Evolutionary conservation across 1,140 invertebrate species (phyloP).

Genomic region (Cydia pomonella): DNA sequence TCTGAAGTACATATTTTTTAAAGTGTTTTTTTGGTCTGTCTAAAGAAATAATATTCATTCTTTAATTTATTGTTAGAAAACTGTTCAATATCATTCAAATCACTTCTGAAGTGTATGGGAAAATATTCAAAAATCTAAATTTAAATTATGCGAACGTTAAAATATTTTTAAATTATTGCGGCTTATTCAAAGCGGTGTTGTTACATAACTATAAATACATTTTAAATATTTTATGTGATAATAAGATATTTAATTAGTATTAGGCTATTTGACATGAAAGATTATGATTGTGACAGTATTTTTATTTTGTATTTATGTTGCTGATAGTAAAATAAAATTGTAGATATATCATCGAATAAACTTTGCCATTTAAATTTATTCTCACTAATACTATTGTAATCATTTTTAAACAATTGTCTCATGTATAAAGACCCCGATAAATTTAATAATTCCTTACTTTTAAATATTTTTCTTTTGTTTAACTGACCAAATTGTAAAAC

Average conservation of each 20-base stretch:
- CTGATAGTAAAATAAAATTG: background rate
- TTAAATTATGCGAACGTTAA: slow-evolving; percentile 15
- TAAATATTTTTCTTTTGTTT: background rate
- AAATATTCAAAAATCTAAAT: background rate
- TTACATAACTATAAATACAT: background rate
- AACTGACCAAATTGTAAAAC: slow-evolving; percentile 19
- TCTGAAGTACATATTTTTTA: too few species aligned
- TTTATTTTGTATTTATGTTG: background rate
- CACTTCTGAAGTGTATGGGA: slow-evolving; percentile 17
- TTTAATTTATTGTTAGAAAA: background rate
- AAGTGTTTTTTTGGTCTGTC: too few species aligned
- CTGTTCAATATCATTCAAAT: slow-evolving; percentile 1
- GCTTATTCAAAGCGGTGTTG: slow-evolving; percentile 26
- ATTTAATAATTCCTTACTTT: background rate
- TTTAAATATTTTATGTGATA: slow-evolving; percentile 28
- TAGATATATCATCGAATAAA: background rate
- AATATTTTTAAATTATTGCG: slow-evolving; percentile 25
- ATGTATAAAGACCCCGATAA: background rate
- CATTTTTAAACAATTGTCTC: background rate
- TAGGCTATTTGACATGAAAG: background rate
- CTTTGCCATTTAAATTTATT: background rate
- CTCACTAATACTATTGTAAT: background rate
- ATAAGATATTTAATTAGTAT: slow-evolving; percentile 4
- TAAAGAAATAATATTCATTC: too few species aligned
- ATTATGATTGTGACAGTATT: slow-evolving; percentile 1